Evolutionary conservation across 1,140 invertebrate species (phyloP), one percentile per base, ranked within the genome.

Genomic region (Drosophila ananassae): DNA sequence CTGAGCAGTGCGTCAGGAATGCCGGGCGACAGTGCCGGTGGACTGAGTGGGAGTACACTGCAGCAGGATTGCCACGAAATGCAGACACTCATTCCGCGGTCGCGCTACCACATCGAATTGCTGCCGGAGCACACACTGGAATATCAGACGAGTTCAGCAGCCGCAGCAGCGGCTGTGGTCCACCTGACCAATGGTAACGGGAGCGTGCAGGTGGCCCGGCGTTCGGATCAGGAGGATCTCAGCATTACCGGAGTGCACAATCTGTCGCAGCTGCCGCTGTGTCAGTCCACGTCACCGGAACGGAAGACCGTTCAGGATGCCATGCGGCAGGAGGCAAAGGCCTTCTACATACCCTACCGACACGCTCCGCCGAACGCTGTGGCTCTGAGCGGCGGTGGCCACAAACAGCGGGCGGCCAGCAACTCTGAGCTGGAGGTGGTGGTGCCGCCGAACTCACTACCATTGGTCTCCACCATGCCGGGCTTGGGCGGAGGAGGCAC

Each of bases 41-140:
- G 90, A 0, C 32, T 90, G 4, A 91, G 87, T 64, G 84, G 87
- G 25, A 81, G 80, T 55, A 89, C 89, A 2, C 34, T 89, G 72
- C 90, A 84, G 54, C 90, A 91, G 46, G 91, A 92, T 28, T 90
- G 78, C 34, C 89, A 90, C 46, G 91, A 92, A 59, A 92, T 92
- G 91, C 91, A 92, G 58, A 92, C 91, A 6, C 67, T 92, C 0
- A 92, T 92, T 30, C 91, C 91, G 6, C 89, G 89, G 22, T 85
- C 83, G 5, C 69, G 80, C 30, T 79, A 79, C 46, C 79, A 89
- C 83, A 89, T 89, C 48, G 83, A 89, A 24, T 52, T 89, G 72
- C 58, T 89, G 55, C 71, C 82, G 13, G 79, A 89, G 51, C 74
- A 79, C 34, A 74, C 82, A 12, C 44, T 76, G 47, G 82, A 89